phyloP scores from a whole-genome alignment of 37 sponge, comb jelly and placozoan species.

The Spongilla lacustris region DNA sequence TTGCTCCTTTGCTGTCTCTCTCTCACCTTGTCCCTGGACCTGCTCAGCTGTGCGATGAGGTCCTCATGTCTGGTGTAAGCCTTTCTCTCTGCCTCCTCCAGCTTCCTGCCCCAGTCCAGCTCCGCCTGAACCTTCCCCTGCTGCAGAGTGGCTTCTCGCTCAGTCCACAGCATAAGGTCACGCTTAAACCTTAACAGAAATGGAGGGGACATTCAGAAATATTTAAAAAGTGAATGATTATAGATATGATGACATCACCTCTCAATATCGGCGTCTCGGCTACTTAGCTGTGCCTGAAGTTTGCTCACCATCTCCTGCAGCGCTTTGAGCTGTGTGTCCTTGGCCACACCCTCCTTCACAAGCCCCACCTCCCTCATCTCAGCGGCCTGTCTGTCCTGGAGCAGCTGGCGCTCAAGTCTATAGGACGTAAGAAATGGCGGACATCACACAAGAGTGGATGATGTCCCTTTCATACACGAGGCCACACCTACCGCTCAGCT shows the following conservation, averaged over 20 bases:
- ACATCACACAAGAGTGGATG: background rate
- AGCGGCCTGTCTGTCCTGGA: background rate
- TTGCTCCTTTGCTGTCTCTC: background rate
- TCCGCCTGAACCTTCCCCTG: slow-evolving; percentile 13
- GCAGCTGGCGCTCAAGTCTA: background rate
- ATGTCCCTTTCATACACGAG: background rate
- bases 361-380: background rate
- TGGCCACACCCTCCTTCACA: slow-evolving; percentile 11
- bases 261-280: slow-evolving; percentile 2
- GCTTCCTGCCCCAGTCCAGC: slow-evolving; percentile 45
- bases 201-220: too few species aligned
- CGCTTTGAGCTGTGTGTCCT: slow-evolving; percentile 28
- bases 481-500: slow-evolving; percentile 20
- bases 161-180: background rate
- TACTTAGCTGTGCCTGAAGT: background rate
- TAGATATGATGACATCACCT: background rate
- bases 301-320: slow-evolving; percentile 8
- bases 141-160: slow-evolving; percentile 21
- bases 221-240: too few species aligned
- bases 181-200: background rate
- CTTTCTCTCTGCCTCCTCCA: slow-evolving; percentile 33
- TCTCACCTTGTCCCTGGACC: slow-evolving; percentile 47
- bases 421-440: background rate
- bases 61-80: slow-evolving; percentile 15
- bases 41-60: slow-evolving; percentile 13